Base-by-base conservation (phyloP, 2,113 vertebrate genomes). In the Tetraodon nigroviridis region DNA sequence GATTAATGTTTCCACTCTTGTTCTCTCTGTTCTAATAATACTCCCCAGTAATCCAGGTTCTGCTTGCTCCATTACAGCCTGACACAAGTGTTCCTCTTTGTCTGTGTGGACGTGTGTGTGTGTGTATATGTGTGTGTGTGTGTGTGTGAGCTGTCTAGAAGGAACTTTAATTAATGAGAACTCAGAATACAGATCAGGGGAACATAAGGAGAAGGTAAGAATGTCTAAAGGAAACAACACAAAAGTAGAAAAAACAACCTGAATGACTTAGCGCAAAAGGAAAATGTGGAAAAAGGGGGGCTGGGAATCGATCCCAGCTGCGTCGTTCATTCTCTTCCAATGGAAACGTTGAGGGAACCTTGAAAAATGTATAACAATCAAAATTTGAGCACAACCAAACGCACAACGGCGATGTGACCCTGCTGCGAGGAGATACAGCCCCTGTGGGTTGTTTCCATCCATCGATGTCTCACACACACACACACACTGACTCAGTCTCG, bases 11-110 rank as follows among this genome's bases (percentile, higher is more conserved):
- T 68, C 69, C 69, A 73, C 73, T 74, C 47, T 19, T 14, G 19
- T 68, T 77, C 65, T 45, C 56, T 78, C 55, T 75, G 62, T 72
- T 77, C 73, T 81, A 83, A 68, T 77, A 67, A 79, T 82, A 78
- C 48, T 58, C 45, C 14, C 19, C 61, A 46, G 73, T 55, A 58
- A 76, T 58, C 48, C 67, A 53, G 73, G 61, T 78, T 76, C 58
- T 74, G 77, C 57, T 82, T 24, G 32, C 77, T 78, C 82, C 71
- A 59, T 84, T 72, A 76, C 69, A 69, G 80, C 21, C 55, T 64
- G 64, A 72, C 64, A 80, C 68, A 67, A 71, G 59, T 48, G 63
- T 67, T 57, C 47, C 24, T 60, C 17, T 18, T 7, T 52, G 24
- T 19, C 49, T 10, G 53, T 49, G 12, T 62, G 55, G 57, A 27